Evolutionary conservation across 2,888 invertebrate species (phyloP).

Genomic region (Megamerina dolium): DNA sequence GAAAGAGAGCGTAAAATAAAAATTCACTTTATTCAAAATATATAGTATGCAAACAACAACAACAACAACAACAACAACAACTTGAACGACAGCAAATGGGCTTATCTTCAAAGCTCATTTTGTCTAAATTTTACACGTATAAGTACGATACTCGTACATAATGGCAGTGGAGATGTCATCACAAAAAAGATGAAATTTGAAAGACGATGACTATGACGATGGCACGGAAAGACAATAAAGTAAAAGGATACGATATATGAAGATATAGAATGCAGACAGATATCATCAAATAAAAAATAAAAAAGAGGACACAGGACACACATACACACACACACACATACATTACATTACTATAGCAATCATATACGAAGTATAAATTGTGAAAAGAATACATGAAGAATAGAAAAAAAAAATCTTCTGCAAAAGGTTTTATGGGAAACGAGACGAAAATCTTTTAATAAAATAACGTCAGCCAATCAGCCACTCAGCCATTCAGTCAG

Average conservation of each 20-base stretch:
- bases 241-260: too few relatives aligned
- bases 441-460: not conserved
- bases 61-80: not conserved
- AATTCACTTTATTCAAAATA: conserved; percentile 9
- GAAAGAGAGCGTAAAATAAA: conserved; percentile 8
- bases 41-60: conserved; percentile 1
- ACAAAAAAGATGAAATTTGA: not conserved
- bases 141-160: not conserved
- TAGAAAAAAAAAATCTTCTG: not conserved
- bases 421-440: not conserved
- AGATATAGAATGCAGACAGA: not conserved
- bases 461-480: too few relatives aligned
- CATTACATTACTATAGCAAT: too few relatives aligned
- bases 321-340: too few relatives aligned
- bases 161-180: not conserved
- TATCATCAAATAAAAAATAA: not conserved
- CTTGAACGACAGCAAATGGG: not conserved
- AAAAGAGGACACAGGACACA: not conserved
- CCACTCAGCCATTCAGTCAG: too few relatives aligned
- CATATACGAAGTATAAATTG: too few relatives aligned
- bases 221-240: too few relatives aligned
- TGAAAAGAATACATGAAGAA: not conserved
- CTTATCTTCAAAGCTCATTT: conserved; percentile 4
- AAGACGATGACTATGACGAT: not conserved
- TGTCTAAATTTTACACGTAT: not conserved